Percentiles rank a stretch among this genome's conserved stretches.
phyloP scores from a whole-genome alignment of 2,113 vertebrate species.

The Dromaius novaehollandiae region DNA sequence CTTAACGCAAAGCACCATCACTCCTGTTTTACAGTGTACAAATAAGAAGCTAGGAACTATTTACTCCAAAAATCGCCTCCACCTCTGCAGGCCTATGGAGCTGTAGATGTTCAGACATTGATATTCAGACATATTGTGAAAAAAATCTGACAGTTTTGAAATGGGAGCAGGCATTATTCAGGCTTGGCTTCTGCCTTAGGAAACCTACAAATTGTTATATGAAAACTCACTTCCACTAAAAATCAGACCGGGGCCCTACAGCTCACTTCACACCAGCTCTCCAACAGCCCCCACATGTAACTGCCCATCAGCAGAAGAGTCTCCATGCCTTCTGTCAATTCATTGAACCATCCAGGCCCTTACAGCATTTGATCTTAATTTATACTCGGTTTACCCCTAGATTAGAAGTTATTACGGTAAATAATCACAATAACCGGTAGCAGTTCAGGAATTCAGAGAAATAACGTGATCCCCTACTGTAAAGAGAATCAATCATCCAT shows the following conservation, averaged over 20 bases:
- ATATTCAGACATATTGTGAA: too few relatives aligned
- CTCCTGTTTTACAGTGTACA: background rate
- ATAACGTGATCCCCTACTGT: conserved; percentile 3
- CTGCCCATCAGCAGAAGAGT: background rate
- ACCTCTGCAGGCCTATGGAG: background rate
- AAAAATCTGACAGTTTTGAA: background rate
- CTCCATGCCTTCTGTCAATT: background rate
- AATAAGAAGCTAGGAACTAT: background rate
- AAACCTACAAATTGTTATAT: background rate
- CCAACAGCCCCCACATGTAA: background rate
- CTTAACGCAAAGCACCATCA: background rate
- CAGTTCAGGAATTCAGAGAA: conserved; percentile 38
- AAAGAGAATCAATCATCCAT: conserved; percentile 44
- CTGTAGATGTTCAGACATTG: background rate
- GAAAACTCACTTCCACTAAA: background rate
- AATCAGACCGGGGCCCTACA: background rate
- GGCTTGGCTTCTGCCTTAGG: background rate
- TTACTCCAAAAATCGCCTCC: background rate
- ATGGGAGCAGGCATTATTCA: background rate
- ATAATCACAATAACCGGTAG: conserved; percentile 32
- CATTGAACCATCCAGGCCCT: background rate
- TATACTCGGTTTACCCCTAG: conserved; percentile 1
- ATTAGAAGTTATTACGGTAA: conserved; percentile 45
- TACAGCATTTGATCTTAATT: background rate
- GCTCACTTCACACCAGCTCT: background rate